A percentile compares a stretch with the other conserved stretches of the same genome.
Evolutionary conservation across 2,888 invertebrate species (phyloP).

Genomic region (Eledona agricola): DNA sequence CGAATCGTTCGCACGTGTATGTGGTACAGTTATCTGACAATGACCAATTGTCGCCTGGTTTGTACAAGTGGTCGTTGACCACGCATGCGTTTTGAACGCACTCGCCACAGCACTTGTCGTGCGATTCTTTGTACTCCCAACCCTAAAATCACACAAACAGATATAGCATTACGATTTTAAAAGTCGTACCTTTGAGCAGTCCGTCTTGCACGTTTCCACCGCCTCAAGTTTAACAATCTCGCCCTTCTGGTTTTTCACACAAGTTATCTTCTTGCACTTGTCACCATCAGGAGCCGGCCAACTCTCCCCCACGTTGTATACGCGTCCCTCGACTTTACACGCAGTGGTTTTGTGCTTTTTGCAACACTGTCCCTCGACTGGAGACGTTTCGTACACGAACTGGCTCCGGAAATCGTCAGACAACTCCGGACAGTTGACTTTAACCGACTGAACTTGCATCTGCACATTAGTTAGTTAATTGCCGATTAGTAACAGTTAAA

Average conservation of each 20-base stretch:
- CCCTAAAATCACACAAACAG: conserved; percentile 62
- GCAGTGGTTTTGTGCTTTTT: conserved; percentile 64
- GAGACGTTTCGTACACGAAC: conserved; percentile 65
- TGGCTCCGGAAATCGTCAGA: conserved; percentile 60
- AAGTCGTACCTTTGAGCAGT: conserved; percentile 59
- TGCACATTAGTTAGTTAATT: conserved; percentile 48
- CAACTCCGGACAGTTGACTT: conserved; percentile 66
- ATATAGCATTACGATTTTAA: neutral
- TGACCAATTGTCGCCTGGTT: conserved; percentile 68
- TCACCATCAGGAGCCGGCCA: conserved; percentile 60
- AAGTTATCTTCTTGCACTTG: conserved; percentile 66
- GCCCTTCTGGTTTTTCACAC: conserved; percentile 61
- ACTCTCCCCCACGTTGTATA: conserved; percentile 63
- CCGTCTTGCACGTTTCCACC: conserved; percentile 65
- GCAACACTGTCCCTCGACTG: conserved; percentile 67
- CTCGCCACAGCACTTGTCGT: conserved; percentile 70
- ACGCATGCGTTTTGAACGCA: conserved; percentile 72
- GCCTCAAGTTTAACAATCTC: conserved; percentile 65
- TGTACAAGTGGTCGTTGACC: conserved; percentile 62
- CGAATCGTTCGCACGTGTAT: conserved; percentile 66
- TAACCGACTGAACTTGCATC: conserved; percentile 67
- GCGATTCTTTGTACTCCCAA: conserved; percentile 65
- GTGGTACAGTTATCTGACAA: conserved; percentile 71
- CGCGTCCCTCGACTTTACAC: conserved; percentile 64
- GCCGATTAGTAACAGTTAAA: conserved; percentile 35